Evolutionary conservation across 53 echinoderm and acorn worm species (phyloP).

Genomic region (Crossaster papposus): DNA sequence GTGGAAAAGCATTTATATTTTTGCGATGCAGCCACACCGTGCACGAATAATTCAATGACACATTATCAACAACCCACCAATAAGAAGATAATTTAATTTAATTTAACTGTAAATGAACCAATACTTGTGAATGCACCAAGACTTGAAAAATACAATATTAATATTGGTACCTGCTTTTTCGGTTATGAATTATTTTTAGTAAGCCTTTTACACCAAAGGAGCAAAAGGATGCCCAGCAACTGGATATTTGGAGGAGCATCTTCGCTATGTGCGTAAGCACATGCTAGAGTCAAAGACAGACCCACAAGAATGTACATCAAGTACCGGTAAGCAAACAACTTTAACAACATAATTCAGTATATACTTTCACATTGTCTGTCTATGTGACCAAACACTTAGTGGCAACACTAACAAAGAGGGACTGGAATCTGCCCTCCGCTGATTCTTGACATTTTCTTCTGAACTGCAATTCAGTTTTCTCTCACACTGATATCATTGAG

Average conservation of each 20-base stretch:
- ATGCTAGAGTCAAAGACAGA: slow-evolving; percentile 2
- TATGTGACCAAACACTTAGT: no score
- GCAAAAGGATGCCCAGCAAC: slow-evolving; percentile 48
- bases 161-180: not conserved
- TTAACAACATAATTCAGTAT: not conserved
- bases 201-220: slow-evolving; percentile 58
- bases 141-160: no score
- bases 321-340: not conserved
- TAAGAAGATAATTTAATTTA: no score
- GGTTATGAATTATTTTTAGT: slow-evolving; percentile 20
- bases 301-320: slow-evolving; percentile 13
- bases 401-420: no score
- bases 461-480: not conserved
- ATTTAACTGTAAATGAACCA: no score
- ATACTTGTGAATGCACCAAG: no score
- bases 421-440: not conserved
- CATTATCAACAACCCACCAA: no score
- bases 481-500: not conserved
- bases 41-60: no score
- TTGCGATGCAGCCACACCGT: no score
- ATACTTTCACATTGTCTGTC: not conserved
- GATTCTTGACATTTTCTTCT: not conserved
- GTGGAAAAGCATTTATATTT: no score
- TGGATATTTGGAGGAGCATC: slow-evolving; percentile 45
- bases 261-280: slow-evolving; percentile 42